Evolutionary conservation across 2,113 vertebrate genomes (phyloP).

Genomic region (Caloenas nicobarica): DNA sequence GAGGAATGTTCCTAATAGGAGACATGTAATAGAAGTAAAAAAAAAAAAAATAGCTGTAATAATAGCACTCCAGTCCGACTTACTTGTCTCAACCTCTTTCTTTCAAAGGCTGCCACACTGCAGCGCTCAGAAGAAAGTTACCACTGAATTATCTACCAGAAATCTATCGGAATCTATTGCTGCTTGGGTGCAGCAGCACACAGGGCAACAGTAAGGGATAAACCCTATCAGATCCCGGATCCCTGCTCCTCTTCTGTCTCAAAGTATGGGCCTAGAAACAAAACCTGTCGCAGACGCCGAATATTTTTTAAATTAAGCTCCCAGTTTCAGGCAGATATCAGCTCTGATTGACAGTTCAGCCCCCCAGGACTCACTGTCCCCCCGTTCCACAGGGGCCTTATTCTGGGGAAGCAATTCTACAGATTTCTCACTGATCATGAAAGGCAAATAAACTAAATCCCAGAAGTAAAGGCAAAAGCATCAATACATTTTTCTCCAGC

Average conservation of each 20-base stretch:
- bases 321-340: background rate
- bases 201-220: background rate
- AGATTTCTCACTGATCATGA: conserved; percentile 23
- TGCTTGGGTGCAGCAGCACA: background rate
- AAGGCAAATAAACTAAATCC: conserved; percentile 38
- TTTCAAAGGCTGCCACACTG: conserved; percentile 58
- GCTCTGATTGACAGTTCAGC: background rate
- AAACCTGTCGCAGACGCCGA: background rate
- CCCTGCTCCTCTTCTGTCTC: background rate
- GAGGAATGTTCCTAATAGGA: conserved; percentile 63
- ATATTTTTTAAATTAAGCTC: background rate
- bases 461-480: conserved; percentile 27
- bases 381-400: background rate
- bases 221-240: background rate
- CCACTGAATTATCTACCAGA: conserved; percentile 49
- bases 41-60: conserved; percentile 71
- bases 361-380: background rate
- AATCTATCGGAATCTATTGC: conserved; percentile 1
- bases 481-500: background rate
- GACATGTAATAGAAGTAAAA: conserved; percentile 46
- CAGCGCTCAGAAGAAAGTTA: conserved; percentile 22
- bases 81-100: conserved; percentile 68
- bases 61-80: conserved; percentile 64
- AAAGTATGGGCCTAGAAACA: background rate
- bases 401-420: background rate